Base-by-base conservation (phyloP, 2,888 invertebrate genomes). In the Linyphia triangularis region DNA sequence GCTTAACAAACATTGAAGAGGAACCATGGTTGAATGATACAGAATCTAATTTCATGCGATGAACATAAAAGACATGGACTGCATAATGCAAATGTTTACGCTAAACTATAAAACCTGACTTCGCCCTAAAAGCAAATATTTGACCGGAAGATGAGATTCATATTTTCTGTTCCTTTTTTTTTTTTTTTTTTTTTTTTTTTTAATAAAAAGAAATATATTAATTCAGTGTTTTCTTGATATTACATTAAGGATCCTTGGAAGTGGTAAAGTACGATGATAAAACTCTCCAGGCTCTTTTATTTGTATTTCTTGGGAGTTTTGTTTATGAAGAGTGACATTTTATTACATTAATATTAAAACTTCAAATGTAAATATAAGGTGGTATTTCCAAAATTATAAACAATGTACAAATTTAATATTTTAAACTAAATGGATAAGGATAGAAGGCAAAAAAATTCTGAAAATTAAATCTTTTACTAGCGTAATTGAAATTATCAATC, bases 51-150 rank as follows among this genome's bases (percentile, higher is more conserved):
- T 51, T 51, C 13, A 7, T n/a, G 16, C 13, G n/a, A 51, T 51
- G 51, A 51, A 16, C 51, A 3, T 13, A 51, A 51, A 51, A 51
- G 9, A 13, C n/a, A 51, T n/a, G n/a, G n/a, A 51, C 51, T 51
- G 13, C 16, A 51, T 51, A 51, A 51, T 51, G 51, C 51, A 51
- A 51, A 51, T 51, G 51, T 51, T 51, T 51, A 51, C 51, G 13
- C 16, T n/a, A 51, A n/a, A 51, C 51, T 51, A 13, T 51, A 51
- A 51, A 51, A 51, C 3, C 19, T 30, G 73, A 57, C 73, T 51
- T 73, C 51, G 51, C 57, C 73, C 13, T 22, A 26, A 28, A 57
- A 73, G 26, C 73, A 73, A 73, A 73, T 73, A 73, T 73, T 73
- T 73, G 57, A 30, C 57, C 57, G 19, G 19, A 51, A 9, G 57